Conservation (phyloP, 2,797 vertebrate species). For the Petrocephalus sullivani region DNA sequence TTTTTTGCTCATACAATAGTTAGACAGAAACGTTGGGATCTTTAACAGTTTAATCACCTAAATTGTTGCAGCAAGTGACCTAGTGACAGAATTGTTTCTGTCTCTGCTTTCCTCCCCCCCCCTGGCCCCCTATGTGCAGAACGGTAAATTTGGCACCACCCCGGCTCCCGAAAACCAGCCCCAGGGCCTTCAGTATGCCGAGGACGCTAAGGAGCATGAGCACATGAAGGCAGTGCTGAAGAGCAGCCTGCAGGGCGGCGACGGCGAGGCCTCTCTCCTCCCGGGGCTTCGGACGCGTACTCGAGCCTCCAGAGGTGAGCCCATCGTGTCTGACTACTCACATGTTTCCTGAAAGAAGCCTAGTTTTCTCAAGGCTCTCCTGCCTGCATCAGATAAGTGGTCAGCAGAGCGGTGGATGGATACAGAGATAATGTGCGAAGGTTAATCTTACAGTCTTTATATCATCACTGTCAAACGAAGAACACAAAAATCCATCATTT, state of each 20-base stretch:
- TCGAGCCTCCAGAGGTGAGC: conserved; percentile 72
- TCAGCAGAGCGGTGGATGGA: too few species aligned
- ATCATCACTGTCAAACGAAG: neutral
- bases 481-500: neutral
- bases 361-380: neutral
- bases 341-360: neutral
- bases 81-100: too few species aligned
- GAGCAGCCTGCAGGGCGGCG: conserved; percentile 55
- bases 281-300: conserved; percentile 79
- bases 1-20: neutral
- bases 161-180: conserved; percentile 62
- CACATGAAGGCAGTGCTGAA: conserved; percentile 94
- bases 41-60: neutral
- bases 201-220: conserved; percentile 84
- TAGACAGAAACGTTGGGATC: neutral
- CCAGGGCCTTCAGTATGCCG: conserved; percentile 73
- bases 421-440: neutral
- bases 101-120: neutral
- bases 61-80: neutral
- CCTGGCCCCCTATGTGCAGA: conserved; percentile 52
- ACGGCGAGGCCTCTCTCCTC: conserved; percentile 49
- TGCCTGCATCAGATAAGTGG: too few species aligned
- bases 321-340: neutral
- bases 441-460: neutral
- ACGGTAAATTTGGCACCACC: conserved; percentile 78